Evolutionary conservation across 2,888 invertebrate species (phyloP).

Genomic region (Mermis nigrescens): DNA sequence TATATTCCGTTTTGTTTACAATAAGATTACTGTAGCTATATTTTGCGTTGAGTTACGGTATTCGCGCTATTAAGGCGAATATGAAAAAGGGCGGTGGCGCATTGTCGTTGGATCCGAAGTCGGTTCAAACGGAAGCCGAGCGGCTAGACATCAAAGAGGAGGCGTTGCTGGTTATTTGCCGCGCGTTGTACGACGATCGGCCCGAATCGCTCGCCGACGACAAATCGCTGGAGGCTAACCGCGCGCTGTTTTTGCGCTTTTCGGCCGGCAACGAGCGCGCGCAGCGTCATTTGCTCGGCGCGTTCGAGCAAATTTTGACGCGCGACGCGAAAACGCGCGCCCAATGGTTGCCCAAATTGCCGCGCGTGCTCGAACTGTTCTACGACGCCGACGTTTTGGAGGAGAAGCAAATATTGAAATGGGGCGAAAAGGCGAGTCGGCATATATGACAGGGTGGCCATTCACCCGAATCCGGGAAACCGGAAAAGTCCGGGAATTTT

Average conservation of each 20-base stretch:
- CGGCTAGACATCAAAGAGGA: constrained; percentile 81
- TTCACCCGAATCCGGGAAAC: too few species aligned
- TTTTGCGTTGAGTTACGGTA: not conserved
- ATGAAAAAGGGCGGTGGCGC: constrained; percentile 23
- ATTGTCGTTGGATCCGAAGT: constrained; percentile 43
- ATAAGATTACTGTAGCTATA: not conserved
- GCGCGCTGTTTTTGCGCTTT: constrained; percentile 18
- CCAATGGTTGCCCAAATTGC: constrained; percentile 62
- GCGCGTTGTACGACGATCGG: constrained; percentile 49
- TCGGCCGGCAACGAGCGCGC: constrained; percentile 32
- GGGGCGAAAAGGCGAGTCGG: constrained; percentile 65
- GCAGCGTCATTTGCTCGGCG: constrained; percentile 66
- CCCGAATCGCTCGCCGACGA: not conserved
- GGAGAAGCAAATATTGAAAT: constrained; percentile 77
- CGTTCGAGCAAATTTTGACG: constrained; percentile 53
- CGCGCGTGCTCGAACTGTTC: constrained; percentile 66
- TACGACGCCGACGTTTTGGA: constrained; percentile 87
- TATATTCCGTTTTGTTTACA: too few species aligned
- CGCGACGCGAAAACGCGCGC: constrained; percentile 40
- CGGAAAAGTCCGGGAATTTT: too few species aligned
- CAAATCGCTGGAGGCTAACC: not conserved
- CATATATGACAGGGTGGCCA: not conserved
- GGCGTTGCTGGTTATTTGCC: constrained; percentile 75
- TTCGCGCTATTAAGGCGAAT: constrained; percentile 9
- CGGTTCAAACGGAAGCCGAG: constrained; percentile 60